These are phyloP conservation scores for Notolepis coatsorum DNA, from an alignment of 2,797 vertebrate genomes.

Conservation along the genomic window DNA sequence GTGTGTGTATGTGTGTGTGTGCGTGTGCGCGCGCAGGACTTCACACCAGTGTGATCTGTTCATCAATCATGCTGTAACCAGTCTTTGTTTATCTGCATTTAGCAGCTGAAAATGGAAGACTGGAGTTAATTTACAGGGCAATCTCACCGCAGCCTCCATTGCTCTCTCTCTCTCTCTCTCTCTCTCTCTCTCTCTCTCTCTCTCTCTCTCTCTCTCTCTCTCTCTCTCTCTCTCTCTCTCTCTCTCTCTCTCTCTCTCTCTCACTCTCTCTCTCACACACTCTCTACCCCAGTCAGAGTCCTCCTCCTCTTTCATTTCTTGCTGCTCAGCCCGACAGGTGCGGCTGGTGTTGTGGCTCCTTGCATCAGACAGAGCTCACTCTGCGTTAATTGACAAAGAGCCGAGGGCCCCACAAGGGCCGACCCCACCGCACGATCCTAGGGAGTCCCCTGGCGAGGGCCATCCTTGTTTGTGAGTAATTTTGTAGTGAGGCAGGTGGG, in stretches of 20 bases:
- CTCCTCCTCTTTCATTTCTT: neutral
- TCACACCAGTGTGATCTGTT: constrained; percentile 28
- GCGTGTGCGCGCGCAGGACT: neutral
- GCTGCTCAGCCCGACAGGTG: too few species aligned
- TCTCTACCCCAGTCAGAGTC: neutral
- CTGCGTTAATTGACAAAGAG: constrained; percentile 47
- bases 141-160: constrained; percentile 3
- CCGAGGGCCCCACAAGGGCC: constrained; percentile 24
- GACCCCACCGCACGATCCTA: constrained; percentile 12
- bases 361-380: constrained; percentile 2
- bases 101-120: constrained; percentile 34
- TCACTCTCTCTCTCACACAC: neutral
- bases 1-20: neutral
- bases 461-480: constrained; percentile 27
- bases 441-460: constrained; percentile 14
- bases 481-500: constrained; percentile 10
- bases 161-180: neutral
- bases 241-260: too few species aligned
- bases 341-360: too few species aligned
- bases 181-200: constrained; percentile 5
- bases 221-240: neutral
- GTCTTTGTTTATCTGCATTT: constrained; percentile 56
- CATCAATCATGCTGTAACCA: constrained; percentile 53
- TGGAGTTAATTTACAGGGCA: constrained; percentile 42
- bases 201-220: neutral